Percentiles rank a stretch among this genome's conserved stretches.
Evolutionary conservation across 2,797 vertebrate species (phyloP).

Genomic region (Ispidina picta): DNA sequence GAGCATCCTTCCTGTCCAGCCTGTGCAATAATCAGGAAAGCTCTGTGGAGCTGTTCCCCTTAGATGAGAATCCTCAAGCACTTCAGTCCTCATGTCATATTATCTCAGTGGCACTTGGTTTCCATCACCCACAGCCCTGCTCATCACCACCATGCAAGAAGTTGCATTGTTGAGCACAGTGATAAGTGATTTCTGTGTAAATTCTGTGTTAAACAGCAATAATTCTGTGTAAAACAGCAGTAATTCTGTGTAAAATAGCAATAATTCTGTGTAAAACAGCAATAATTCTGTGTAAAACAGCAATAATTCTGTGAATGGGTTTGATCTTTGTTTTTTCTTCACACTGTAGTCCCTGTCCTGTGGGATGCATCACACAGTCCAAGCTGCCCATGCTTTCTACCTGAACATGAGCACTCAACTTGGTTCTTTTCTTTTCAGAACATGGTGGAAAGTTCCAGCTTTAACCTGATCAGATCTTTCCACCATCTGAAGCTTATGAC

Average conservation of each 20-base stretch:
- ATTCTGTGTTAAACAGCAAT: too few species aligned
- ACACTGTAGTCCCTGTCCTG: background rate
- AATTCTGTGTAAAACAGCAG: too few species aligned
- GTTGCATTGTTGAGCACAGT: background rate
- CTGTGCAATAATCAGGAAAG: background rate
- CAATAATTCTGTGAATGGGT: too few species aligned
- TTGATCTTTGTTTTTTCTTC: background rate
- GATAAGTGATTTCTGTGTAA: background rate
- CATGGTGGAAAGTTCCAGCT: slow-evolving; percentile 17
- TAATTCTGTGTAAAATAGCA: too few species aligned
- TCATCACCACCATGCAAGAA: background rate
- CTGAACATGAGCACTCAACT: background rate
- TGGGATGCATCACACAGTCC: background rate
- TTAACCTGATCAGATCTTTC: slow-evolving; percentile 22
- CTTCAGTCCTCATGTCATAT: background rate
- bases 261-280: too few species aligned
- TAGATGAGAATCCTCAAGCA: background rate
- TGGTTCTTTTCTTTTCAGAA: slow-evolving; percentile 9
- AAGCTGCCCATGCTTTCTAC: background rate
- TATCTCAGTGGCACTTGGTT: background rate
- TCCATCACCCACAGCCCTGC: background rate
- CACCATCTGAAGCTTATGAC: background rate
- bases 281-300: too few species aligned
- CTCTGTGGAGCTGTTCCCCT: background rate
- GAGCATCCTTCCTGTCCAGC: background rate